Conservation (phyloP, 92 coral and sea anemone genomes). For the Desmophyllum pertusum region DNA sequence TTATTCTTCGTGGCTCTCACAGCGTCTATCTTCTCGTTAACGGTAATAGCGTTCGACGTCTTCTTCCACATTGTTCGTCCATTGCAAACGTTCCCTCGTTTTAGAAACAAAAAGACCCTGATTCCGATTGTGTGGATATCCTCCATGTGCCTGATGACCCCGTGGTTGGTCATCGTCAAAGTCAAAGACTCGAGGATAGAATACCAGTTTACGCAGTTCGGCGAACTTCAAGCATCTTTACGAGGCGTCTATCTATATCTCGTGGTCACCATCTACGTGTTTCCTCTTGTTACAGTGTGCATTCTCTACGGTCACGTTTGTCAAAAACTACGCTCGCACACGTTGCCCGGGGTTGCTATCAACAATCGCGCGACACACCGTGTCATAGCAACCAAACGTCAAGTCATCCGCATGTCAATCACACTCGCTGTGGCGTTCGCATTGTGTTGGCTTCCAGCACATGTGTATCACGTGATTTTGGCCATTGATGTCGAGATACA, state of each 20-base stretch:
- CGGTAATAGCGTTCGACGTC: constrained; percentile 9
- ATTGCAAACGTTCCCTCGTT: constrained; percentile 8
- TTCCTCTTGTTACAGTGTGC: constrained; percentile 3
- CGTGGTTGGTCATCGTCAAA: constrained; percentile 15
- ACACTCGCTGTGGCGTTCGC: constrained; percentile 23
- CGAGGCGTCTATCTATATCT: constrained; percentile 4
- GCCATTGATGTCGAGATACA: neutral
- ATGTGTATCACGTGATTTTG: constrained; percentile 22
- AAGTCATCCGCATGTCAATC: constrained; percentile 14
- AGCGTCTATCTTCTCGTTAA: constrained; percentile 30
- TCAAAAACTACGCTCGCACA: constrained; percentile 13
- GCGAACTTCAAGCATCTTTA: neutral
- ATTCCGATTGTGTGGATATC: constrained; percentile 21
- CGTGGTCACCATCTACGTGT: constrained; percentile 1
- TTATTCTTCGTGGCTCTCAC: neutral
- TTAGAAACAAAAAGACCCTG: constrained; percentile 6
- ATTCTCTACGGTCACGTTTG: constrained; percentile 26
- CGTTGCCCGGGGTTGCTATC: neutral
- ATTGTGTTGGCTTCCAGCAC: constrained; percentile 38
- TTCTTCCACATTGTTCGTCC: constrained; percentile 8
- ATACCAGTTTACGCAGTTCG: constrained; percentile 7
- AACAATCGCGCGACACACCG: constrained; percentile 1
- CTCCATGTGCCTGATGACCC: constrained; percentile 22
- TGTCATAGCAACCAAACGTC: constrained; percentile 5
- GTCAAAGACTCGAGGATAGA: neutral